Evolutionary conservation across 2,797 vertebrate species (phyloP), one percentile per base, ranked within the genome.

Genomic region (Phaenicophaeus curvirostris): DNA sequence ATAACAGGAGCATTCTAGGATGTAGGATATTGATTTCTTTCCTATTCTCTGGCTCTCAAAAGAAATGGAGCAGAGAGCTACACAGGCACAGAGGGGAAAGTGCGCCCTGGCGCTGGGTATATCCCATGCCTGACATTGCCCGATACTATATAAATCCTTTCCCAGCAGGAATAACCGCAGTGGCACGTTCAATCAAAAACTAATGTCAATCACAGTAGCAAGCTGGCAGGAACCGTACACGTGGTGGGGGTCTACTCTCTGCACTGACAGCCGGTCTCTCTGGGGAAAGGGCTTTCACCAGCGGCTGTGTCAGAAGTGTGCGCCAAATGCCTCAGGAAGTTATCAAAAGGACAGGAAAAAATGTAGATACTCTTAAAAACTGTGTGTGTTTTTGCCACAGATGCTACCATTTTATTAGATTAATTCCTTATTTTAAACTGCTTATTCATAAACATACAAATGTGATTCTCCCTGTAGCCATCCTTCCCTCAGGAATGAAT

Each of bases 381-480:
- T 85, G 30, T 84, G 19, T 57, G 16, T 74, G 4, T 41, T 83
- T 81, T 87, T 71, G 44, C 57, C 75, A 54, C 75, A 93, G 78
- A 88, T 90, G 83, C 85, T 95, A 85, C 62, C n/a, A 55, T 89
- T 96, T 90, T 93, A 65, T 94, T 76, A 93, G 83, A 89, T 94
- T 65, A 91, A 78, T 84, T 91, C 82, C 54, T 76, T 88, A 65
- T 67, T 95, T 85, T 94, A 85, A 90, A 73, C 50, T 87, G 65
- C 42, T 94, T 87, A 75, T 83, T 93, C 46, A 48, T 48, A 48
- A 48, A 80, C 25, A 57, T 91, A 85, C 1, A 1, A 86, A 50
- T 81, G 55, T 94, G 51, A 39, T 95, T 81, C 75, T 96, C 59
- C 55, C 73, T 88, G 51, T 93, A 93, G 80, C 71, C 14, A 11